Base-by-base conservation (phyloP, 2,113 vertebrate genomes). In the Scolopax mira region DNA sequence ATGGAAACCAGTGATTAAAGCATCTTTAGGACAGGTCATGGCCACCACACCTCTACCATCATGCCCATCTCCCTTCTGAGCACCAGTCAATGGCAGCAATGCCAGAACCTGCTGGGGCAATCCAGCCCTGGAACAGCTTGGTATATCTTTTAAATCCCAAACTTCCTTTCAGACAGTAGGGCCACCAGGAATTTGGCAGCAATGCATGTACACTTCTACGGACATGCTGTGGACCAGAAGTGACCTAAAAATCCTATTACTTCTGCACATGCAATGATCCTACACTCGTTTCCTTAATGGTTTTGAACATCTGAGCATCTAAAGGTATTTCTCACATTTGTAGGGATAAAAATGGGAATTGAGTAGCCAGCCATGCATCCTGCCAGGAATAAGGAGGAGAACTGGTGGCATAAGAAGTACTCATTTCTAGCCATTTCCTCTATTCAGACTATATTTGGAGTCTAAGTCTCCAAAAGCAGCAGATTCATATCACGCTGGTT, bases 261-360 rank as follows among this genome's bases (percentile, higher is more conserved):
- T 52, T 10, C 5, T 8, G 25, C 16, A 28, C 39, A 10, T 1
- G 12, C 3, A 1, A 41, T 6, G 37, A 35, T 11, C 17, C 1
- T 1, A 8, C 25, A 2, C 77, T 39, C 24, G 7, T 30, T 70
- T 44, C 39, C 35, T 30, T 4, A 9, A 30, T 1, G 18, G 19
- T 13, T 88, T 58, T 8, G 31, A 64, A 33, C 27, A 35, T 88
- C 66, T 10, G 48, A 54, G 60, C 55, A 46, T 13, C 82, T 58
- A 24, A 57, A 61, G 48, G 31, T 19, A 30, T 1, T 18, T 57
- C 25, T 89, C 21, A 37, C 13, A 16, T 58, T 87, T 81, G 74
- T 10, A 78, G 27, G 60, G 33, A 65, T 37, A 41, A 74, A 78
- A 79, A 78, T 9, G 22, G 60, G 65, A 78, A 74, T 11, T 0